Percentiles rank a stretch among this genome's conserved stretches.
These are phyloP conservation scores for Zalophus californianus DNA, from an alignment of 2,797 vertebrate genomes.

Conservation along the genomic window DNA sequence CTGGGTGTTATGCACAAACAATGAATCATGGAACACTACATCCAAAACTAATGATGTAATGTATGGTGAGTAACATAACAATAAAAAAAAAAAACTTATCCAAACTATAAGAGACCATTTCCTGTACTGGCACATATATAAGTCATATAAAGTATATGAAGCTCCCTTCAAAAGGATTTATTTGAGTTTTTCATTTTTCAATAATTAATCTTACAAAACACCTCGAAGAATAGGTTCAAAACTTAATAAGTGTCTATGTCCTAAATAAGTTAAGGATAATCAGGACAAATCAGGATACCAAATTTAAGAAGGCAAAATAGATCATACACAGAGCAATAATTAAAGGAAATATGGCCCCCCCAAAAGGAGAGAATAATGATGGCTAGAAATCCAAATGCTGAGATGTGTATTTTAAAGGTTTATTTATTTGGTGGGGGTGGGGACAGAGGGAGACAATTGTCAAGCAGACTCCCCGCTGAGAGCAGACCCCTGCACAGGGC, in stretches of 20 bases:
- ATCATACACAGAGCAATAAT: background rate
- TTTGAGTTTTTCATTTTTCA: constrained; percentile 12
- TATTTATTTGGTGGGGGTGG: background rate
- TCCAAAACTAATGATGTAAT: no score
- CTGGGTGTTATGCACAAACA: no score
- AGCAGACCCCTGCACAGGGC: background rate
- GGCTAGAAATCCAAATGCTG: constrained; percentile 13
- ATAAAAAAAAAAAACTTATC: background rate
- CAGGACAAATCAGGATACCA: background rate
- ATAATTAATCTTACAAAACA: constrained; percentile 16
- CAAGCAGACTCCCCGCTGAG: background rate
- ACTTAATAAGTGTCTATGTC: constrained; percentile 22
- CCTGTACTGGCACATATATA: background rate
- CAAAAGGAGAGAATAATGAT: background rate
- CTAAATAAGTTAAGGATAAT: background rate
- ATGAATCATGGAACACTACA: no score
- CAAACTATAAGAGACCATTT: constrained; percentile 9
- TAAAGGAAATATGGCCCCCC: constrained; percentile 9
- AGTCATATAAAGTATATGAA: background rate
- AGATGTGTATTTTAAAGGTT: background rate
- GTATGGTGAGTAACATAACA: no score
- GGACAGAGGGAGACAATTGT: background rate
- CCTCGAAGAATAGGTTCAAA: background rate
- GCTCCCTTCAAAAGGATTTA: background rate
- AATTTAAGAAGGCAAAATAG: constrained; percentile 51